These are phyloP conservation scores for Mesembrinibis cayennensis DNA, from an alignment of 2,113 vertebrate genomes.

Conservation along the genomic window DNA sequence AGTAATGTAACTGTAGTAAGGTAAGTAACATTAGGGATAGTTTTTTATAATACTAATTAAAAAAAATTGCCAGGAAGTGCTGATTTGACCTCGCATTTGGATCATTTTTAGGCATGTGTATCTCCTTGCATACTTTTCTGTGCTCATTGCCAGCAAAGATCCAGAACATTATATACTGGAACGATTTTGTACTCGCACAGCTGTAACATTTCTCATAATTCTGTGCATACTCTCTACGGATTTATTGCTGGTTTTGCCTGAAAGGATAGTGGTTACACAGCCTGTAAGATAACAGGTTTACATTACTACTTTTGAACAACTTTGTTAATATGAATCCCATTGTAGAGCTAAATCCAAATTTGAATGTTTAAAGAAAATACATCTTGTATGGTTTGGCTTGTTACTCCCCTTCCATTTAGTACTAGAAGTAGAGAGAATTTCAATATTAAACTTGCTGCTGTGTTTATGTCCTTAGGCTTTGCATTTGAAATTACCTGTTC, in stretches of 20 bases:
- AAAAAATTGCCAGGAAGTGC: not conserved
- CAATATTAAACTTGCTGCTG: not conserved
- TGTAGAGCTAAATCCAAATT: not conserved
- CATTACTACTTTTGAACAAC: not conserved
- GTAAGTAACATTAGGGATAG: not conserved
- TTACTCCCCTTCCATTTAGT: not conserved
- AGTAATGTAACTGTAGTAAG: not conserved
- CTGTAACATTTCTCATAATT: not conserved
- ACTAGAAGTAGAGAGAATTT: not conserved
- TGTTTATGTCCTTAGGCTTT: not conserved
- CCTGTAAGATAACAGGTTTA: not conserved
- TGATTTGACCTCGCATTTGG: not conserved
- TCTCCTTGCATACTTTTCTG: not conserved
- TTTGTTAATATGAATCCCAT: not conserved
- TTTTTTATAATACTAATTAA: not conserved
- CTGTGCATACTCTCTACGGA: not conserved
- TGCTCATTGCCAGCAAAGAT: not conserved
- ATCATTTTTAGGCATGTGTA: not conserved
- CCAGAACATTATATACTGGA: not conserved
- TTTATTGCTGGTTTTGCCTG: not conserved
- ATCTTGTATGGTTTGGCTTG: not conserved
- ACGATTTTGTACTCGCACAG: accelerated
- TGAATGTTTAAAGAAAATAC: not conserved
- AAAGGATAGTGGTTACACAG: not conserved
- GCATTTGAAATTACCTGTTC: not conserved